Percentiles rank a stretch among this genome's conserved stretches.
phyloP scores from a whole-genome alignment of 2,888 invertebrate species.

The Brachyopa scutellaris region DNA sequence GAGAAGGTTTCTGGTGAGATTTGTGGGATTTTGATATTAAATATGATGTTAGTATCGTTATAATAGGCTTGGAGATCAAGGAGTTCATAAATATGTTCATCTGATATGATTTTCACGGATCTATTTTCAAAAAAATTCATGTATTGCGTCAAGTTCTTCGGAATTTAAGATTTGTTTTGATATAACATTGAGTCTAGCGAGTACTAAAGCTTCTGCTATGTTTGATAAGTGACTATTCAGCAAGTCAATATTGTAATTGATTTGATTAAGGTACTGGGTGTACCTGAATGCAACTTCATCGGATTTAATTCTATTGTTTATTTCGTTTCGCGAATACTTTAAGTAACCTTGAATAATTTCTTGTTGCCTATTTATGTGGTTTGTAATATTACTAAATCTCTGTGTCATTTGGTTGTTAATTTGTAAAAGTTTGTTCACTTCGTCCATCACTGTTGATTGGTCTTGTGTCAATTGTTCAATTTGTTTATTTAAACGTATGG shows the following conservation, averaged over 20 bases:
- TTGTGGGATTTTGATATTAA: not conserved
- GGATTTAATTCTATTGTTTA: not conserved
- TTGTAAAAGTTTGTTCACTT: not conserved
- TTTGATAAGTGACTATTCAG: not conserved
- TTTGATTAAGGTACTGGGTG: slow-evolving; percentile 8
- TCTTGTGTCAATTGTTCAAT: not conserved
- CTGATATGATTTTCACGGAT: slow-evolving; percentile 23
- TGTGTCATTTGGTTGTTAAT: slow-evolving; percentile 2
- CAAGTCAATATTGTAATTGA: slow-evolving; percentile 19
- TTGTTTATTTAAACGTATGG: not conserved
- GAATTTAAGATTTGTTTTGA: slow-evolving; percentile 37
- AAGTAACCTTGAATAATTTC: slow-evolving; percentile 7
- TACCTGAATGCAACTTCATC: not conserved
- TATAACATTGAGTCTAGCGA: slow-evolving; percentile 44
- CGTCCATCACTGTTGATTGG: not conserved
- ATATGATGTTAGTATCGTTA: slow-evolving; percentile 1
- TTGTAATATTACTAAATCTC: slow-evolving; percentile 24
- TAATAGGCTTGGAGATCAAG: slow-evolving; percentile 39
- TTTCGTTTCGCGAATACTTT: slow-evolving; percentile 1
- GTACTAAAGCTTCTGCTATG: slow-evolving; percentile 35
- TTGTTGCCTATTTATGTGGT: slow-evolving; percentile 20
- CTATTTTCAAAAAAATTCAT: slow-evolving; percentile 4
- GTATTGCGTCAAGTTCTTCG: slow-evolving; percentile 15
- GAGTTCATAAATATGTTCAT: slow-evolving; percentile 53
- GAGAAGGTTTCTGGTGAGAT: not conserved